phyloP scores from a whole-genome alignment of 2,113 vertebrate genomes.

The Psilopsiagon aurifrons region DNA sequence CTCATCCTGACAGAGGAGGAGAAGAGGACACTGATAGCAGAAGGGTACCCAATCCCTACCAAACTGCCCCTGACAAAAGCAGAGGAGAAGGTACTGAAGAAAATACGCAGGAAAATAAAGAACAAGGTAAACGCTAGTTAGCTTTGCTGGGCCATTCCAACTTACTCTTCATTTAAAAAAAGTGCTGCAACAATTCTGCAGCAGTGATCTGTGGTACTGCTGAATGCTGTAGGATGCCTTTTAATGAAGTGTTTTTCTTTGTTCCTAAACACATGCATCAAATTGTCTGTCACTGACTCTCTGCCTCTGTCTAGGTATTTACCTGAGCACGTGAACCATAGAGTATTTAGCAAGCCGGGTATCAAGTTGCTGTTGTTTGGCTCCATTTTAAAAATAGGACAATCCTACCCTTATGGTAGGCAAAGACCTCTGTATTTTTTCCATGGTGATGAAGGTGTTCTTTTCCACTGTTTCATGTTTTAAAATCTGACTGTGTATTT shows the following conservation, averaged over 20 bases:
- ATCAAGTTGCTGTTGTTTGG: conserved; percentile 23
- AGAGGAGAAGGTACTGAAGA: conserved; percentile 97
- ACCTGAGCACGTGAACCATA: background rate
- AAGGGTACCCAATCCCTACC: conserved; percentile 95
- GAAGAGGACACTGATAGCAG: conserved; percentile 92
- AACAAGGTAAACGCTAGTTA: conserved; percentile 84
- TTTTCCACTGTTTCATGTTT: background rate
- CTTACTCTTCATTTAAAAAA: background rate
- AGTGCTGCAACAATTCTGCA: background rate
- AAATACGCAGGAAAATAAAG: conserved; percentile 98
- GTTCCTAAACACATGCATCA: background rate
- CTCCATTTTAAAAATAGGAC: background rate
- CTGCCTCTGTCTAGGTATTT: background rate
- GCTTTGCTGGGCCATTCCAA: background rate
- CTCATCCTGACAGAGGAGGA: conserved; percentile 96
- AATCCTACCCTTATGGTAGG: background rate
- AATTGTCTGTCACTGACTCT: background rate
- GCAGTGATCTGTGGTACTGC: background rate
- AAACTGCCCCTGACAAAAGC: conserved; percentile 95
- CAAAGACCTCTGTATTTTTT: background rate
- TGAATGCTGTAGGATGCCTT: background rate
- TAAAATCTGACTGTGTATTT: conserved; percentile 4
- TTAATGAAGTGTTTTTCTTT: background rate
- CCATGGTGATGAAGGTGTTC: background rate
- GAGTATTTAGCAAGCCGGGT: conserved; percentile 11